These are phyloP conservation scores for Sympetrum striolatum DNA, from an alignment of 2,888 invertebrate species.

Conservation along the genomic window DNA sequence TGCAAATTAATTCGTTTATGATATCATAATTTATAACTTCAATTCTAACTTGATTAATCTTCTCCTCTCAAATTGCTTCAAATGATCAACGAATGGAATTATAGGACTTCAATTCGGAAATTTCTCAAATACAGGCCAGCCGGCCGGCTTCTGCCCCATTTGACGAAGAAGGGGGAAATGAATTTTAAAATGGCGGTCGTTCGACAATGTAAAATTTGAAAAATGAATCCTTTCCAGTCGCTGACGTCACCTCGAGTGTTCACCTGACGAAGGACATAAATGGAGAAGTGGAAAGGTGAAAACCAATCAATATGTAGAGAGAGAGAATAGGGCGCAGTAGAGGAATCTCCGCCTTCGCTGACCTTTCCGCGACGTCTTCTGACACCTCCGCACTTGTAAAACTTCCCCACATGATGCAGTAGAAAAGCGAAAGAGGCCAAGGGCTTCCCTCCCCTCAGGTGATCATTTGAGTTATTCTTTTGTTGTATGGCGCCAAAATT, in stretches of 20 bases:
- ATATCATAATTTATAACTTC: too few species aligned
- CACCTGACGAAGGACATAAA: not conserved
- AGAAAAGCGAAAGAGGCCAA: not conserved
- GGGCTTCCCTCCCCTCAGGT: conserved; percentile 12
- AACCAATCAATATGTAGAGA: not conserved
- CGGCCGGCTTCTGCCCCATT: too few species aligned
- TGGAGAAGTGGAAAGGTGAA: not conserved
- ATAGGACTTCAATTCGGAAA: too few species aligned
- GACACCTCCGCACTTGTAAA: not conserved
- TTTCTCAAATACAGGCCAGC: too few species aligned
- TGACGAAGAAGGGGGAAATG: too few species aligned
- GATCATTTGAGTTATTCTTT: not conserved
- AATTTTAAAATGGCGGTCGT: not conserved
- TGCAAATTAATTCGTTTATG: too few species aligned
- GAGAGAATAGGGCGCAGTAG: not conserved
- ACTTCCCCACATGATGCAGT: not conserved
- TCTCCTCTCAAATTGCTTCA: too few species aligned
- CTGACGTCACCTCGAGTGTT: not conserved
- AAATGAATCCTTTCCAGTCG: not conserved
- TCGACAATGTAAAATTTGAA: not conserved
- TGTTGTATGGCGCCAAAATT: not conserved
- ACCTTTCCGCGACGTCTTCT: not conserved
- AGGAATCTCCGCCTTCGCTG: not conserved
- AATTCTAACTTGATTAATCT: too few species aligned
- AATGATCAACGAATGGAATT: too few species aligned